Evolutionary conservation across 2,888 invertebrate species (phyloP), one percentile per base, ranked within the genome.

Genomic region (Melipona bicolor): DNA sequence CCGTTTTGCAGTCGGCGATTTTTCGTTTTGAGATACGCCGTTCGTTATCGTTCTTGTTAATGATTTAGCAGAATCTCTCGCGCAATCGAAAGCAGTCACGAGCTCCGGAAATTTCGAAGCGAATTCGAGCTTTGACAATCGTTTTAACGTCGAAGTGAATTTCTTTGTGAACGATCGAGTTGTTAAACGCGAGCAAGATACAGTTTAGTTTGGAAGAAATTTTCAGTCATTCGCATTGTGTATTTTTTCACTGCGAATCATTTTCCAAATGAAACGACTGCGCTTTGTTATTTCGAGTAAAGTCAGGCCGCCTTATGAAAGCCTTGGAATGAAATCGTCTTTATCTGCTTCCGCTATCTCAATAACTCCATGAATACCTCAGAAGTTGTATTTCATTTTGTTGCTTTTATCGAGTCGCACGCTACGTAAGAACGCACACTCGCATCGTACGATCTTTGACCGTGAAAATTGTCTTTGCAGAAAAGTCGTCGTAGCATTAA

Each of bases 41-140:
- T 49, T 71, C 36, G 43, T 32, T 43, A 67, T 61, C 83, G 49
- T 68, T 77, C 21, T 54, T 52, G 67, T 71, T 77, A 81, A 84
- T 78, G 71, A 78, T 76, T 67, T 71, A 43, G 85, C 67, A 75
- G n/a, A 75, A 84, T 71, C 67, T 61, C 43, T n/a, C 50, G 15
- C 36, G 67, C 24, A 77, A 84, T 85, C 84, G 80, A 79, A 74
- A 59, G 9, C 32, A 0, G 69, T 64, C 73, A 59, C 69, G 54
- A 52, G 43, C 43, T 13, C 59, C 24, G 67, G 6, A 4, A 21
- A 68, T 62, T 24, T 54, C 49, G 27, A 17, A 3, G 62, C 19
- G 32, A 67, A 49, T 32, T 61, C 17, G 17, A 17, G 62, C 19
- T 21, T 11, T 27, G 59, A 61, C 27, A 17, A 27, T 19, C 4